phyloP scores from a whole-genome alignment of 2,797 vertebrate species.

The Peromyscus eremicus region DNA sequence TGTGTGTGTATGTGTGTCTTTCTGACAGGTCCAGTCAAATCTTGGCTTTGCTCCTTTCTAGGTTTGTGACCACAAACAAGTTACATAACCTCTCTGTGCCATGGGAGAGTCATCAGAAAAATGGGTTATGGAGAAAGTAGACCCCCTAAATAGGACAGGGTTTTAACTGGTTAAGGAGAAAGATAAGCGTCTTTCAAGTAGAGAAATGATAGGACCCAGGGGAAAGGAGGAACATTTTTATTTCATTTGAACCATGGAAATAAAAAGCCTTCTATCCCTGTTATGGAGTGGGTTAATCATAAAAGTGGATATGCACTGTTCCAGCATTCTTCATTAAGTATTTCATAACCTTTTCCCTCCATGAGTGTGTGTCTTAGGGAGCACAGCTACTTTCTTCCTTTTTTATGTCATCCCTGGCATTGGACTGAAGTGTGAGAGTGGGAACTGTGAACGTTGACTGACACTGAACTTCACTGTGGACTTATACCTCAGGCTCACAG shows the following conservation, averaged over 20 bases:
- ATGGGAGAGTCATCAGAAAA: not conserved
- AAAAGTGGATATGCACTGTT: not conserved
- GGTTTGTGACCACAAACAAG: not conserved
- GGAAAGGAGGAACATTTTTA: not conserved
- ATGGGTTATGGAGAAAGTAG: not conserved
- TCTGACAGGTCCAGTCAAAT: not conserved
- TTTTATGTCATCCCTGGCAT: not conserved
- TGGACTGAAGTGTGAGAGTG: not conserved
- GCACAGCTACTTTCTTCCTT: not conserved
- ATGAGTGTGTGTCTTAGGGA: not conserved
- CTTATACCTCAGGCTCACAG: not conserved
- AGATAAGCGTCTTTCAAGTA: not conserved
- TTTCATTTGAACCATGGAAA: not conserved
- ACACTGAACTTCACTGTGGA: not conserved
- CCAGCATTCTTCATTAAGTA: not conserved
- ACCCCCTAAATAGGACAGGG: not conserved
- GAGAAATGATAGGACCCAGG: not conserved
- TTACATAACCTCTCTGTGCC: not conserved
- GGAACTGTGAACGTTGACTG: not conserved
- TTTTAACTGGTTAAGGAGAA: not conserved
- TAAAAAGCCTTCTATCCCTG: not conserved
- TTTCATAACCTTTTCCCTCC: not conserved
- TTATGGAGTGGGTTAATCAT: not conserved
- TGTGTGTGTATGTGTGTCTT: not conserved
- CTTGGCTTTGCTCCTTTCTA: not conserved